phyloP scores from a whole-genome alignment of 2,797 vertebrate species.

The Centropyge bicolor region DNA sequence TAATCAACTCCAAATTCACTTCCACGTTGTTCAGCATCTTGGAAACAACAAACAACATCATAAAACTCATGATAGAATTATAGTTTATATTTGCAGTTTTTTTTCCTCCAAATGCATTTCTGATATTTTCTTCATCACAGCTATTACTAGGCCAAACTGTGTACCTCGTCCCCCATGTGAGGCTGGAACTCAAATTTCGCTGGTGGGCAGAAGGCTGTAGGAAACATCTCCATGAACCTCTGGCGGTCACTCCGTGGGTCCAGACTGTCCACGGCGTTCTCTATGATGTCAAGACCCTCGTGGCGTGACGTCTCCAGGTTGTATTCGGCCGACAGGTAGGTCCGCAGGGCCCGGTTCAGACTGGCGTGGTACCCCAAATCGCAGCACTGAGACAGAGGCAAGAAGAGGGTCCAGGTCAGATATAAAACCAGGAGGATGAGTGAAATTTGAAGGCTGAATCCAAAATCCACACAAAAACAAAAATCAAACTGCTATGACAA shows the following conservation, averaged over 20 bases:
- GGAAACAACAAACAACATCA: neutral
- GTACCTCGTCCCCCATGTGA: slow-evolving; percentile 99
- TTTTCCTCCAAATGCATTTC: neutral
- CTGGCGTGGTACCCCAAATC: slow-evolving; percentile 98
- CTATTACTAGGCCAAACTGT: neutral
- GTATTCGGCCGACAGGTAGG: slow-evolving; percentile 98
- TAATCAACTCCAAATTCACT: slow-evolving; percentile 48
- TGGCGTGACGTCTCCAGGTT: slow-evolving; percentile 98
- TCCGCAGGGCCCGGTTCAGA: slow-evolving; percentile 95
- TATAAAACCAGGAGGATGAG: neutral
- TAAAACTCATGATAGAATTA: neutral
- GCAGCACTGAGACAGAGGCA: slow-evolving; percentile 88
- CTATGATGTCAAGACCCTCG: slow-evolving; percentile 98
- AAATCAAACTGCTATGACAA: neutral
- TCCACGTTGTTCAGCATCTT: slow-evolving; percentile 14
- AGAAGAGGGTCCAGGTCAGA: neutral
- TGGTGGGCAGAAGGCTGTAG: slow-evolving; percentile 95
- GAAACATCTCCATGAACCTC: slow-evolving; percentile 99
- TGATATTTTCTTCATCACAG: neutral
- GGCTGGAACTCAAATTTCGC: slow-evolving; percentile 97
- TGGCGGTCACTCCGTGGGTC: slow-evolving; percentile 97
- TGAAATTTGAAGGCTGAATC: neutral
- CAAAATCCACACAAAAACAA: neutral
- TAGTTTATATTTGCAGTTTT: neutral
- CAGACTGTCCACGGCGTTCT: slow-evolving; percentile 97